Evolutionary conservation across 2,113 vertebrate species (phyloP).

Genomic region (Lonchura striata): DNA sequence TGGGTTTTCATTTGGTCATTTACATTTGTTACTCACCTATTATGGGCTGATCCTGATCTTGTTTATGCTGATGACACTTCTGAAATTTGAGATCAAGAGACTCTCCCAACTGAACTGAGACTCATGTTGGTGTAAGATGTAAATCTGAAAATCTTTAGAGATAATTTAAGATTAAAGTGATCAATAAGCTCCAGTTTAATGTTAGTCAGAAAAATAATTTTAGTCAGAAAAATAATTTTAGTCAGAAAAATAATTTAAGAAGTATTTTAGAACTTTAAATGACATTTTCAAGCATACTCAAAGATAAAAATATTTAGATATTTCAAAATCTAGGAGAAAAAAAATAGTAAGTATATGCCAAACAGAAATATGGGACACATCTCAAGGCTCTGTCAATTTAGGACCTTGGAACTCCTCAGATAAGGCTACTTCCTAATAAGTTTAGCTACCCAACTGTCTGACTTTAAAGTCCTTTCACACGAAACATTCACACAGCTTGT

Average conservation of each 20-base stretch:
- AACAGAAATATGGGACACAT: neutral
- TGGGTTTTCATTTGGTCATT: neutral
- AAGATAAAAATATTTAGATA: neutral
- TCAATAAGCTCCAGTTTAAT: neutral
- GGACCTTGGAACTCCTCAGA: neutral
- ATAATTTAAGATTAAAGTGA: neutral
- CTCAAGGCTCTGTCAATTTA: neutral
- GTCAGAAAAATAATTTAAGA: neutral
- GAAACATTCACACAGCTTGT: neutral
- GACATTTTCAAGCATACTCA: neutral
- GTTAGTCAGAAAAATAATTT: neutral
- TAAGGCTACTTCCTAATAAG: neutral
- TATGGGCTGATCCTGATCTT: neutral
- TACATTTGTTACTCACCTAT: neutral
- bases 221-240: too few species aligned
- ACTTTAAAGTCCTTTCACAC: neutral
- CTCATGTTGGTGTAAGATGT: neutral
- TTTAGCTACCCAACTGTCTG: neutral
- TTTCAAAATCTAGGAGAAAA: neutral
- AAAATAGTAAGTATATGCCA: neutral
- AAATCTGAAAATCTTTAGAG: neutral
- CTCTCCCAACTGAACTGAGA: neutral
- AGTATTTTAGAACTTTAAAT: neutral
- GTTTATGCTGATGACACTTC: neutral
- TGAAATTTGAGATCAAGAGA: neutral